Evolutionary conservation across 92 coral and sea anemone species (phyloP).

Genomic region (Zoanthus gigantus): DNA sequence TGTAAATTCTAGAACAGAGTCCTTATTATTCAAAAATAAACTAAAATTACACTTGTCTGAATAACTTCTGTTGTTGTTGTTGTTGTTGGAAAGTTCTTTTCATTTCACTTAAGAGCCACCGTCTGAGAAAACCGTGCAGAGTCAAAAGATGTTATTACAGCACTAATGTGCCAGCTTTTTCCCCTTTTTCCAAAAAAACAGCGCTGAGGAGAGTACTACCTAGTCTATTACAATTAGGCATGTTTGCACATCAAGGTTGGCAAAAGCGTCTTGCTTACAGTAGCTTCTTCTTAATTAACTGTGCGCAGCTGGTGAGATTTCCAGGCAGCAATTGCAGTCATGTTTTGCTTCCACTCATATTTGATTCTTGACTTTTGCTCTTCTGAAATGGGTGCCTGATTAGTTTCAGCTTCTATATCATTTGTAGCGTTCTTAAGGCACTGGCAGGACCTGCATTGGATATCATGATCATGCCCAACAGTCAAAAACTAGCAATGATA

Average conservation of each 20-base stretch:
- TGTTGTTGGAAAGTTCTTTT: too few relatives aligned
- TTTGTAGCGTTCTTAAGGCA: constrained; percentile 51
- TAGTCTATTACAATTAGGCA: constrained; percentile 57
- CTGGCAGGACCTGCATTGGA: constrained; percentile 58
- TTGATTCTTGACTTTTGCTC: constrained; percentile 50
- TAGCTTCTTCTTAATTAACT: constrained; percentile 47
- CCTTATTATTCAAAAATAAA: too few relatives aligned
- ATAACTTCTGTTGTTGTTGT: too few relatives aligned
- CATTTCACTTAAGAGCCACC: constrained; percentile 1
- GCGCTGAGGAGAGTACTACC: constrained; percentile 56
- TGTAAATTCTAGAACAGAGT: too few relatives aligned
- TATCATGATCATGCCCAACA: constrained; percentile 45
- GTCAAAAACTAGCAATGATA: too few relatives aligned
- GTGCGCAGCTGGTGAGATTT: constrained; percentile 58
- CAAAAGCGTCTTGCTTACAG: constrained; percentile 57
- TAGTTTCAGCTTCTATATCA: constrained; percentile 52
- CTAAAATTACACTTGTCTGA: too few relatives aligned
- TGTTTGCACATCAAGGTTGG: constrained; percentile 43
- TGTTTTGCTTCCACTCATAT: constrained; percentile 61
- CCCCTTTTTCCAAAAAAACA: constrained; percentile 60
- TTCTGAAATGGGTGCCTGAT: constrained; percentile 34
- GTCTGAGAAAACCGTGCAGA: neutral
- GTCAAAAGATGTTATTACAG: constrained; percentile 28
- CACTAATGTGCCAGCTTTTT: constrained; percentile 61
- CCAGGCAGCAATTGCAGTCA: constrained; percentile 56